A percentile compares a stretch with the other conserved stretches of the same genome.
These are phyloP conservation scores for Cynaeus angustus DNA, from an alignment of 2,888 invertebrate genomes.

Conservation along the genomic window DNA sequence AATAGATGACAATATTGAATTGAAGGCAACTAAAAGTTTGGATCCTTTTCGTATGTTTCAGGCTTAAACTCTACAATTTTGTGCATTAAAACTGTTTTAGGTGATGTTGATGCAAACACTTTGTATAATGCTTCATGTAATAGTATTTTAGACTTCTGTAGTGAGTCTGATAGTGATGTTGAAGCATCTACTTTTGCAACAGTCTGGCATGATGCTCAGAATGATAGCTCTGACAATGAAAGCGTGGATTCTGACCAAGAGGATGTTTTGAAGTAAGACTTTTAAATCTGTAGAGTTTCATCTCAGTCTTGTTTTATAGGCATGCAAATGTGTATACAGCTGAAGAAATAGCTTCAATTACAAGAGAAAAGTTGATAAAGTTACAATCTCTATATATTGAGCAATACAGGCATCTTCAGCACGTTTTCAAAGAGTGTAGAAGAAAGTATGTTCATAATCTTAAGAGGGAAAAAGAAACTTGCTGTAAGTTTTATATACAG, in stretches of 20 bases:
- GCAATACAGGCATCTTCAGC: conserved; percentile 85
- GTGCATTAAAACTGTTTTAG: conserved; percentile 63
- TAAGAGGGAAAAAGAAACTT: conserved; percentile 86
- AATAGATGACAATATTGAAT: conserved; percentile 72
- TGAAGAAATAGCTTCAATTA: conserved; percentile 87
- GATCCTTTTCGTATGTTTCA: conserved; percentile 76
- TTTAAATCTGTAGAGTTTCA: neutral
- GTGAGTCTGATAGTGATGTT: conserved; percentile 83
- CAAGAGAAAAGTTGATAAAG: conserved; percentile 82
- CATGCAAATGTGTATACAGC: conserved; percentile 92
- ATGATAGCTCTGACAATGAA: conserved; percentile 84
- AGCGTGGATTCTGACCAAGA: conserved; percentile 85
- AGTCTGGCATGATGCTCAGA: conserved; percentile 78
- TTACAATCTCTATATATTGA: conserved; percentile 88
- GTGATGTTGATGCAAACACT: conserved; percentile 73
- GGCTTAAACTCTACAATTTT: conserved; percentile 7
- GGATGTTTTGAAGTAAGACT: conserved; percentile 81
- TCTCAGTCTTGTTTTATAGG: conserved; percentile 71
- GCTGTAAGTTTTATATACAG: conserved; percentile 61
- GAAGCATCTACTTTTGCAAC: conserved; percentile 78
- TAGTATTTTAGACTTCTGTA: conserved; percentile 80
- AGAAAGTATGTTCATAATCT: conserved; percentile 82
- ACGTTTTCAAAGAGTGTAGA: conserved; percentile 81
- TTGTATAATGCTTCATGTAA: conserved; percentile 73
- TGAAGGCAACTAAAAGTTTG: conserved; percentile 70